A percentile compares a stretch with the other conserved stretches of the same genome.
phyloP scores from a whole-genome alignment of 2,113 vertebrate species.

The Drymodes brunneopygia region DNA sequence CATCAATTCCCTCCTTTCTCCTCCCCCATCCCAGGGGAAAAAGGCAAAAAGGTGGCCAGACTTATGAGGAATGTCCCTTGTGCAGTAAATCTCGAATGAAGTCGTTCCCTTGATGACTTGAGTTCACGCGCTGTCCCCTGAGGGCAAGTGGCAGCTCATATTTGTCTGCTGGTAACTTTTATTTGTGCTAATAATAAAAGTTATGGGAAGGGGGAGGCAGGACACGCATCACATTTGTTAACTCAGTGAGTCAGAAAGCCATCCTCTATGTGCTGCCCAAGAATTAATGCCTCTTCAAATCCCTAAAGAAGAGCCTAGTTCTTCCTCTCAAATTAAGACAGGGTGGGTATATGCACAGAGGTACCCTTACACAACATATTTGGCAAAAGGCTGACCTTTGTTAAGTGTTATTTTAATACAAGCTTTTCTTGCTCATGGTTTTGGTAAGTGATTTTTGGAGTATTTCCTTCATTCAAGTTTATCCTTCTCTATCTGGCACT shows the following conservation, averaged over 20 bases:
- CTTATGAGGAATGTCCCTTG: neutral
- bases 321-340: neutral
- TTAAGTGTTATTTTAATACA: neutral
- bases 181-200: conserved; percentile 41
- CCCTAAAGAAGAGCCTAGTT: neutral
- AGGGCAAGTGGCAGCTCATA: conserved; percentile 34
- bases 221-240: neutral
- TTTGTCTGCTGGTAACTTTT: conserved; percentile 37
- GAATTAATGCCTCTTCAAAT: neutral
- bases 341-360: accelerated
- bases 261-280: neutral
- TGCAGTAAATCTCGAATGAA: neutral
- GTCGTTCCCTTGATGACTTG: neutral
- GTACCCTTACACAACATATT: neutral
- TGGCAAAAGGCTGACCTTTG: neutral
- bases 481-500: neutral
- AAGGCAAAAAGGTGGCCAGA: neutral
- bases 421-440: neutral
- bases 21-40: neutral
- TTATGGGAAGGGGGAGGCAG: neutral
- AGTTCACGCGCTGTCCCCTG: neutral
- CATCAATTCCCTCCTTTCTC: neutral
- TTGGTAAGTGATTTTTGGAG: neutral
- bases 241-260: neutral
- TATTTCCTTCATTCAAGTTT: neutral